Base-by-base conservation (phyloP, 2,888 invertebrate species). In the Leptodirus hochenwartii region DNA sequence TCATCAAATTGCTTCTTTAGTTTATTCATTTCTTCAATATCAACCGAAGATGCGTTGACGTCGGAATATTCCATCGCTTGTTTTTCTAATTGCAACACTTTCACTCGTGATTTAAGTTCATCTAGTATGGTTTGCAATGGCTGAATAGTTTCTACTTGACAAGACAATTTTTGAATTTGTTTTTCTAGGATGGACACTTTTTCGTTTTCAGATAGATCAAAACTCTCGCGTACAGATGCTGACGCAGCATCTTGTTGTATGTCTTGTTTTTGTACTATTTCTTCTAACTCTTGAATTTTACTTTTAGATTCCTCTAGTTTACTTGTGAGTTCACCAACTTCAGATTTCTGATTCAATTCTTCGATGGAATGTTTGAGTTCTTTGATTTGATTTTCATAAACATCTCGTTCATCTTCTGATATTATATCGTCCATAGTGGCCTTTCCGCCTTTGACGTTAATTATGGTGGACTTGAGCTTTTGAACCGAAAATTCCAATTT, bases 1-100 rank as follows among this genome's bases (percentile, higher is more conserved):
- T 71, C 68, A 35, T 80, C 78, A 29, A 81, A 56, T 47, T 79
- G 76, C 40, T 69, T 67, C 34, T 68, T 75, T 3, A 82, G 55
- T 45, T 65, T 61, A 17, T 53, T 49, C 1, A 58, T 40, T 38
- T 58, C 56, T 12, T 43, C 43, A 22, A 12, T 14, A 26, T 22
- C 20, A 13, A 15, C 25, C 10, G 25, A 12, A 12, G 5, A 4
- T 27, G 10, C 24, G 8, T 20, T n/a, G 20, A n/a, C 8, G 8
- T 8, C 20, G n/a, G n/a, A n/a, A n/a, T n/a, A n/a, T n/a, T n/a
- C n/a, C n/a, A n/a, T n/a, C n/a, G n/a, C n/a, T n/a, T n/a, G n/a
- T n/a, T n/a, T n/a, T n/a, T n/a, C n/a, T n/a, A n/a, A n/a, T n/a
- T n/a, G n/a, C n/a, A n/a, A n/a, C n/a, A n/a, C n/a, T n/a, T n/a